Conservation (phyloP, 2,888 invertebrate species). For the Hybos culiciformis region DNA sequence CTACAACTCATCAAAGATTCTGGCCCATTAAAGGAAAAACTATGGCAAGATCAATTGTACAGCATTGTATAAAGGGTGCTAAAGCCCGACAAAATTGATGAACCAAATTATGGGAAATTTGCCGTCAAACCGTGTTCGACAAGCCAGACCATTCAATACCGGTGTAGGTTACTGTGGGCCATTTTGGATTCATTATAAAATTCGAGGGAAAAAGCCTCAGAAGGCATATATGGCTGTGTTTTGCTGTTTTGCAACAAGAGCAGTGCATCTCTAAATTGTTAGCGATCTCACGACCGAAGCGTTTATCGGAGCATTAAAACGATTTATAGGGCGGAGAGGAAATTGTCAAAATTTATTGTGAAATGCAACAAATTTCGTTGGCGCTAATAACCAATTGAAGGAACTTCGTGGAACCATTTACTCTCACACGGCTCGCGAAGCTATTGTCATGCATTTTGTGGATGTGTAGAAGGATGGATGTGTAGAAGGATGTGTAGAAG, state of each 20-base stretch:
- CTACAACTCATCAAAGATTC: slow-evolving; percentile 13
- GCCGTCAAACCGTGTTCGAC: slow-evolving; percentile 4
- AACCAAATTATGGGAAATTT: slow-evolving; percentile 15
- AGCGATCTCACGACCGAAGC: too few species aligned
- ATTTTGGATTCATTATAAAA: slow-evolving; percentile 8
- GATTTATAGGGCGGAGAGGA: too few species aligned
- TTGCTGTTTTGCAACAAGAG: too few species aligned
- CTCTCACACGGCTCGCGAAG: background rate
- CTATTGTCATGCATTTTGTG: too few species aligned
- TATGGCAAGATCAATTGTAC: slow-evolving; percentile 10
- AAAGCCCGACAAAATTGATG: slow-evolving; percentile 9
- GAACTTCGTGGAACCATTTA: background rate
- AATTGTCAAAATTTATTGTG: slow-evolving; percentile 11
- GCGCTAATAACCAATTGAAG: background rate
- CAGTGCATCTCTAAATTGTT: too few species aligned
- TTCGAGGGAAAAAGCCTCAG: too few species aligned
- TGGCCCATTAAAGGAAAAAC: slow-evolving; percentile 16
- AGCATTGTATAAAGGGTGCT: slow-evolving; percentile 12
- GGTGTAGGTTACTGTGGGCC: slow-evolving; percentile 12
- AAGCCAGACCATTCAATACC: slow-evolving; percentile 9
- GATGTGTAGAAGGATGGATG: too few species aligned
- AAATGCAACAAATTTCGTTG: slow-evolving; percentile 13
- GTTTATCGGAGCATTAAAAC: too few species aligned
- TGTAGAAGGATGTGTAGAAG: too few species aligned
- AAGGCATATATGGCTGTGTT: too few species aligned